Conservation (phyloP, 2,797 vertebrate genomes). For the Phylloscopus collybita region DNA sequence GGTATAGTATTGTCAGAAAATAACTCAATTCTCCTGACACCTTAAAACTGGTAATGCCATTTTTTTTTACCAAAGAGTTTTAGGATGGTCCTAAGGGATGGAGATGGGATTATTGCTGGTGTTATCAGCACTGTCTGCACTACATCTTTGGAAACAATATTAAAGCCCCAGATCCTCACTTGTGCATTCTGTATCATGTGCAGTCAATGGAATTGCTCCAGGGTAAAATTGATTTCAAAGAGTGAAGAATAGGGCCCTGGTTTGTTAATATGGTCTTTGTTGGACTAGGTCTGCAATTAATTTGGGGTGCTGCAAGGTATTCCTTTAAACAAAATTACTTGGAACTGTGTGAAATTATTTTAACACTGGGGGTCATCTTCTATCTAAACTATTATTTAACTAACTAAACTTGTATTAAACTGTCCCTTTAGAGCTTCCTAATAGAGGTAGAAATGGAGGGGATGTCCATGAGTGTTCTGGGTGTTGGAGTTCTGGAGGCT, state of each 20-base stretch:
- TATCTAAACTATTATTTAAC: background rate
- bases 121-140: background rate
- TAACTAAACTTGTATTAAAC: background rate
- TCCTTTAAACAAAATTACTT: background rate
- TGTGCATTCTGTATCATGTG: background rate
- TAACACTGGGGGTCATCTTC: background rate
- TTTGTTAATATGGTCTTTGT: background rate
- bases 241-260: background rate
- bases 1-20: conserved; percentile 24
- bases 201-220: background rate
- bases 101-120: background rate
- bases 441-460: background rate
- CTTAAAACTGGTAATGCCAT: background rate
- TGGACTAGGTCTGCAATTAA: conserved; percentile 21
- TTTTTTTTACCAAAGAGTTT: background rate
- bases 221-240: background rate
- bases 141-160: background rate
- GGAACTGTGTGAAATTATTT: background rate
- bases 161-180: background rate
- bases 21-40: background rate
- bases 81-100: background rate
- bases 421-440: background rate
- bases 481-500: background rate
- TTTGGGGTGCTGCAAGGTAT: background rate
- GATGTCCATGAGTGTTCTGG: background rate